Conservation (phyloP, 2,888 invertebrate genomes). For the Phragmatobia fuliginosa region DNA sequence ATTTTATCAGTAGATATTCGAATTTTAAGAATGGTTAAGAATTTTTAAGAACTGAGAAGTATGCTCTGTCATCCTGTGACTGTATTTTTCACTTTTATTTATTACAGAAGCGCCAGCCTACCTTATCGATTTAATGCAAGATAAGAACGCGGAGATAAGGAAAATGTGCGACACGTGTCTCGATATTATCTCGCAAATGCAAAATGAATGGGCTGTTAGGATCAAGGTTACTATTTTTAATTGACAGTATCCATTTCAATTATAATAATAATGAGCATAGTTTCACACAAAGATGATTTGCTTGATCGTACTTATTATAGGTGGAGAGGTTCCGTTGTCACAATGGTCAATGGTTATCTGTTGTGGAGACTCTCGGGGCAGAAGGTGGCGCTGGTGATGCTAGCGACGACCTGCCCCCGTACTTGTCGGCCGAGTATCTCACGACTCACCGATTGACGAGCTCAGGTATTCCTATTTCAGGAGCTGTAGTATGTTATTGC, state of each 20-base stretch:
- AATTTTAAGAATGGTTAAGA: too few species aligned
- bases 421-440: conserved; percentile 91
- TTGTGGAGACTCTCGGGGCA: conserved; percentile 93
- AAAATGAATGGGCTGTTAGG: conserved; percentile 96
- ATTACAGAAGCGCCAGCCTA: conserved; percentile 96
- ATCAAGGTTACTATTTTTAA: conserved; percentile 88
- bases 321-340: conserved; percentile 98
- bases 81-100: neutral
- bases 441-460: conserved; percentile 80
- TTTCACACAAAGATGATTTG: too few species aligned
- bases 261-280: too few species aligned
- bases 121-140: conserved; percentile 98
- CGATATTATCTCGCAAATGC: conserved; percentile 97
- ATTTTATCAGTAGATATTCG: too few species aligned
- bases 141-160: conserved; percentile 97
- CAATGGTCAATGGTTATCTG: conserved; percentile 99
- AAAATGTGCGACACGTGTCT: conserved; percentile 98
- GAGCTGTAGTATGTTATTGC: too few species aligned
- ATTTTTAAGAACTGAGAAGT: too few species aligned
- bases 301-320: conserved; percentile 54
- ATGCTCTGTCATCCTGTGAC: neutral
- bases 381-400: conserved; percentile 87
- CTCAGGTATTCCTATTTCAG: conserved; percentile 75
- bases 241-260: neutral
- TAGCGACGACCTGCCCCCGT: conserved; percentile 89